Evolutionary conservation across 2,113 vertebrate genomes (phyloP), one percentile per base, ranked within the genome.

Genomic region (Xiphophorus hellerii): DNA sequence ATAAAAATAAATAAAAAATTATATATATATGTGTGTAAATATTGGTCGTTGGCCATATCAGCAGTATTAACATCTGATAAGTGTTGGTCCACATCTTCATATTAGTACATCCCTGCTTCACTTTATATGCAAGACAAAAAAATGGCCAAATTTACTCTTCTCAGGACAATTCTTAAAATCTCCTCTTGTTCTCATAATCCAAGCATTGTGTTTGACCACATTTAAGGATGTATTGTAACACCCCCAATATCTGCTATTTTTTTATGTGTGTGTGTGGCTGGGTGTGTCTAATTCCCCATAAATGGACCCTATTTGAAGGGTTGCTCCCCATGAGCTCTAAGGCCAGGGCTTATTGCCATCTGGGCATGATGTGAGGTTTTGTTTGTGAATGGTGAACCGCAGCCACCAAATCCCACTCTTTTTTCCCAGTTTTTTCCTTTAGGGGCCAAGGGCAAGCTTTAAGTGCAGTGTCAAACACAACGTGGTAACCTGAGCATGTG

Each of bases 211-310:
- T n/a, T 25, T 58, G 25, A 54, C 22, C 22, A 54, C 22, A 22
- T 54, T 44, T 44, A 44, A 20, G 17, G 44, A 48, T 48, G 44
- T 20, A 48, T 48, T 17, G 44, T 22, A 20, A 48, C 44, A 48
- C 44, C 44, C 44, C 44, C 17, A 7, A 72, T 88, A 73, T 89
- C 62, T 78, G 70, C 39, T 33, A 71, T 71, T 78, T 82, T 78
- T 78, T 74, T 3, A 84, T 86, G 74, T 84, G 71, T 85, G 76
- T 84, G 74, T 85, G 85, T 89, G 87, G 84, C 72, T 20, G 85
- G 65, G 82, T 83, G 81, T 92, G 89, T 92, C 90, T 89, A 92
- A 92, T 89, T 91, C 81, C 77, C 88, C 78, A 78, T 88, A 91
- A 92, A 91, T 85, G 84, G 85, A 83, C 88, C 81, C 90, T 82